These are phyloP conservation scores for Oceanodroma leucorhoa DNA, from an alignment of 2,797 vertebrate species.

Conservation along the genomic window DNA sequence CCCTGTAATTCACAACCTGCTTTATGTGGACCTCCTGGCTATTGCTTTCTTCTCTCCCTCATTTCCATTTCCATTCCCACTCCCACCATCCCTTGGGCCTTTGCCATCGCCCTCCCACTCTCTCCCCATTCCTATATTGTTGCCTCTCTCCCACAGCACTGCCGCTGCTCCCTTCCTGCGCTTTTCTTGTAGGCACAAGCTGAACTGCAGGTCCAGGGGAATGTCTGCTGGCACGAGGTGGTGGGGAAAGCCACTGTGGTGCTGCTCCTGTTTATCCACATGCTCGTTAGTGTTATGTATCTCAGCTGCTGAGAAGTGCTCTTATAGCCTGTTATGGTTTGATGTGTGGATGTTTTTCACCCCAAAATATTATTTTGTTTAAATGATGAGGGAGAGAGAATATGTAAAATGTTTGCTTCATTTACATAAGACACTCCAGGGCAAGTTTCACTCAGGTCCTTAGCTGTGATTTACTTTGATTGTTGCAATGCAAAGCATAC, in stretches of 20 bases:
- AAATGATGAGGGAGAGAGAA: not conserved
- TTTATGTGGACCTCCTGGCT: constrained; percentile 56
- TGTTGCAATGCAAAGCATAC: not conserved
- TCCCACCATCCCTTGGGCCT: constrained; percentile 38
- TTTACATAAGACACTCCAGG: not conserved
- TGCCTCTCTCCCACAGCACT: not conserved
- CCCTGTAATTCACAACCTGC: constrained; percentile 57
- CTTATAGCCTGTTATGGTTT: not conserved
- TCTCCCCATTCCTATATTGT: not conserved
- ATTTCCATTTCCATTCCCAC: constrained; percentile 66
- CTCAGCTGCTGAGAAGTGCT: not conserved
- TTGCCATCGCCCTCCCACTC: constrained; percentile 51
- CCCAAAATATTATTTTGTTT: not conserved
- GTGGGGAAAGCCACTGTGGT: not conserved
- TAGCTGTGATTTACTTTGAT: not conserved
- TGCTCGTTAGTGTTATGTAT: rapidly evolving
- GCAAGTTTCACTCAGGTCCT: not conserved
- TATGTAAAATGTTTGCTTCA: not conserved
- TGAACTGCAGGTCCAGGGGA: not conserved
- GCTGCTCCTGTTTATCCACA: not conserved
- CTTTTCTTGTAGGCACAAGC: not conserved
- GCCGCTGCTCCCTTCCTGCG: not conserved
- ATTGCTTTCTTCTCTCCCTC: constrained; percentile 43
- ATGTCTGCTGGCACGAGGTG: rapidly evolving
- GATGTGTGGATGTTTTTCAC: not conserved